Percentiles rank a stretch among this genome's conserved stretches.
Evolutionary conservation across 37 sponge, comb jelly and placozoan species (phyloP).

Genomic region (Theonella swinhoei): DNA sequence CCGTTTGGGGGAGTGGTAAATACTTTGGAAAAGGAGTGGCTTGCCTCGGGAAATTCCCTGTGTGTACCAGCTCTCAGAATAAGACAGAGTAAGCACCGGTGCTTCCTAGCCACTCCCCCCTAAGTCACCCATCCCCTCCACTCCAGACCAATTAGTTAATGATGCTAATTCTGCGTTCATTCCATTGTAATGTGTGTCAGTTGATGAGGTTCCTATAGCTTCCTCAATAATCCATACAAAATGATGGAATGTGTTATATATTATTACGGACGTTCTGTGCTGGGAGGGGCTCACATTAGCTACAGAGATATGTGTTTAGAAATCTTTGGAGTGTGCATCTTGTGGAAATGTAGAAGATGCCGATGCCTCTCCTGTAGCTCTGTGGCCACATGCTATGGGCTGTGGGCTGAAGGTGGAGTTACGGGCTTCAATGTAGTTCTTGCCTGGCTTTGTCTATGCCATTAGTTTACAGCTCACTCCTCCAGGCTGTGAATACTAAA

Average conservation of each 20-base stretch:
- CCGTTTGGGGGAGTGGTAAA: no score
- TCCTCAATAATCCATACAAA: no score
- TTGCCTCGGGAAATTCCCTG: neutral
- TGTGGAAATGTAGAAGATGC: no score
- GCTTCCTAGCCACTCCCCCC: neutral
- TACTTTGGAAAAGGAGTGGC: no score
- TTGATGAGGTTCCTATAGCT: no score
- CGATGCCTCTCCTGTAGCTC: neutral
- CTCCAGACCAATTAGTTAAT: neutral
- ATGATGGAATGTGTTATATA: no score
- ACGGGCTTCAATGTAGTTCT: no score
- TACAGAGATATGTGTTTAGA: neutral
- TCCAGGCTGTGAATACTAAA: neutral
- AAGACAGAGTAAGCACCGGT: no score
- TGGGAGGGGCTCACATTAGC: neutral
- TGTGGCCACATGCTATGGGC: neutral
- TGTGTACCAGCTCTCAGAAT: neutral
- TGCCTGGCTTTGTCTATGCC: neutral
- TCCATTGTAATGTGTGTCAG: no score
- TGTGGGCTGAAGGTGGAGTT: no score
- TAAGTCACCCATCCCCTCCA: neutral
- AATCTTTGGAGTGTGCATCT: neutral
- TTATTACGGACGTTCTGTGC: neutral
- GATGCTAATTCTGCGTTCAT: no score
- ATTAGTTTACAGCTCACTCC: neutral